These are phyloP conservation scores for Stichodactyla mertensii DNA, from an alignment of 64 coral and sea anemone species.

Conservation along the genomic window DNA sequence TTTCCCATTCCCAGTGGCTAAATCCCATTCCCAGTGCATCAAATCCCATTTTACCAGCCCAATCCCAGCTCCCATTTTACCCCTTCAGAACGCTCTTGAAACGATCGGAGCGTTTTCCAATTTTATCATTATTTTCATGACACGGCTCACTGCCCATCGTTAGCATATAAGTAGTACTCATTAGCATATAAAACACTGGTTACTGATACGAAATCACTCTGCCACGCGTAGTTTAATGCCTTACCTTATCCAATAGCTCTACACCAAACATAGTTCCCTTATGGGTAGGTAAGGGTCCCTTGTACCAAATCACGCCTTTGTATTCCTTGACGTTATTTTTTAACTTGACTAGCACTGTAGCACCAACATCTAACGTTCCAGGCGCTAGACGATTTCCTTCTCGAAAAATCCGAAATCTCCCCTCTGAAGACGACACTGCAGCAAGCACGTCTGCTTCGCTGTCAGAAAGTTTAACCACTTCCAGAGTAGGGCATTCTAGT, in stretches of 20 bases:
- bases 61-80: too few relatives aligned
- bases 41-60: too few relatives aligned
- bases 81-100: too few relatives aligned
- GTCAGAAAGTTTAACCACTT: constrained; percentile 14
- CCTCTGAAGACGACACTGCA: constrained; percentile 28
- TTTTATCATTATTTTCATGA: too few relatives aligned
- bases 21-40: too few relatives aligned
- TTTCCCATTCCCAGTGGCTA: too few relatives aligned
- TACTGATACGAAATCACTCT: too few relatives aligned
- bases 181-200: too few relatives aligned
- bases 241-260: constrained; percentile 25
- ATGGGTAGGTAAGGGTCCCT: constrained; percentile 30
- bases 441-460: constrained; percentile 75
- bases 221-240: background rate
- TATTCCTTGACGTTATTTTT: constrained; percentile 1
- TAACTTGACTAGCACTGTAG: constrained; percentile 55
- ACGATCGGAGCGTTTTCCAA: too few relatives aligned
- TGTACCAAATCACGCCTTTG: constrained; percentile 58
- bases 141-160: too few relatives aligned
- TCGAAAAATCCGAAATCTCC: constrained; percentile 32
- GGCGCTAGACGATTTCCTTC: constrained; percentile 52
- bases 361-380: constrained; percentile 29
- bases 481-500: constrained; percentile 37
- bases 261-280: constrained; percentile 83
- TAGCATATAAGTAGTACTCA: too few relatives aligned